Percentiles rank a stretch among this genome's conserved stretches.
These are phyloP conservation scores for Sapajus apella DNA, from an alignment of 2,113 vertebrate species.

Conservation along the genomic window DNA sequence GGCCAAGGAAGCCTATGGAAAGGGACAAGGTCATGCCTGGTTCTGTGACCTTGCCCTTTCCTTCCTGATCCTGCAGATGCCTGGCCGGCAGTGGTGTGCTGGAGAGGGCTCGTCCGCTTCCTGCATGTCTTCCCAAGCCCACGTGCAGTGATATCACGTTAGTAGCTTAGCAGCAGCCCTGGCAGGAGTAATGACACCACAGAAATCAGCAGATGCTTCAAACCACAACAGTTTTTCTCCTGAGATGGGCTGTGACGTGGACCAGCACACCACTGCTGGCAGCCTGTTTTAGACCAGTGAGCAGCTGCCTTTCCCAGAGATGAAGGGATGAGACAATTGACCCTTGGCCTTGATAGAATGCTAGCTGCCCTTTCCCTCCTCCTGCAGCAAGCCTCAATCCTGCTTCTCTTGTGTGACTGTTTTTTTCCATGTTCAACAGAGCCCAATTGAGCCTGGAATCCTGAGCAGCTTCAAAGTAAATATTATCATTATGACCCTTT, in stretches of 20 bases:
- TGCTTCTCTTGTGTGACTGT: conserved; percentile 19
- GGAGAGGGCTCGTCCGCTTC: neutral
- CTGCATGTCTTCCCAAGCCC: conserved; percentile 12
- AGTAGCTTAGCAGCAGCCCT: neutral
- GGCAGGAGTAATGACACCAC: neutral
- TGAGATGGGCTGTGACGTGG: neutral
- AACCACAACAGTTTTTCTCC: neutral
- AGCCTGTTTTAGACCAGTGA: neutral
- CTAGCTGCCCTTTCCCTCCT: conserved; percentile 37
- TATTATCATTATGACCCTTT: conserved; percentile 68
- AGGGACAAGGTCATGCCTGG: conserved; percentile 43
- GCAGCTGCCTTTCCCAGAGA: conserved; percentile 12
- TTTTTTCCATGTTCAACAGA: conserved; percentile 54
- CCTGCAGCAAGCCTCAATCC: neutral
- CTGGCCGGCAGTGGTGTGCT: neutral
- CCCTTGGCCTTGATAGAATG: conserved; percentile 15
- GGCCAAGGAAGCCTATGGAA: neutral
- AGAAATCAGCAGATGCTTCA: neutral
- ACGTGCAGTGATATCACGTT: neutral
- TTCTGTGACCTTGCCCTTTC: conserved; percentile 29
- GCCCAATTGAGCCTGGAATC: conserved; percentile 62
- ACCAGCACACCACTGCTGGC: neutral
- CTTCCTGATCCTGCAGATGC: conserved; percentile 47
- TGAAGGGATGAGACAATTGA: neutral
- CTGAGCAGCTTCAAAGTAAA: conserved; percentile 76